Percentiles rank a stretch among this genome's conserved stretches.
These are phyloP conservation scores for Calcarius lapponicus DNA, from an alignment of 2,797 vertebrate species.

Conservation along the genomic window DNA sequence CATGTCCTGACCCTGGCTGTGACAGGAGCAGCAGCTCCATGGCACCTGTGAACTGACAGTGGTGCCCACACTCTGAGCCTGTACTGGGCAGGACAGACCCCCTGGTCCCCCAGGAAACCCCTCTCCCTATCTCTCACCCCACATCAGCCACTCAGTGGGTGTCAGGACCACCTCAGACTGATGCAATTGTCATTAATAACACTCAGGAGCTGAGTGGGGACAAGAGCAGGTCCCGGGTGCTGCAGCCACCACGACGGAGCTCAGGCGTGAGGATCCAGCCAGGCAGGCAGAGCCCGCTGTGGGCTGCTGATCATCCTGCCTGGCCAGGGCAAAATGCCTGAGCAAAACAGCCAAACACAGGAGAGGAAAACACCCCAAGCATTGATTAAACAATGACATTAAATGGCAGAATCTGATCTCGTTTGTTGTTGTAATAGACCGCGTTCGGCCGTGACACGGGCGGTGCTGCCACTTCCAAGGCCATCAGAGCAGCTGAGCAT, in stretches of 20 bases:
- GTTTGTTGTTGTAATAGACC: neutral
- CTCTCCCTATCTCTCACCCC: neutral
- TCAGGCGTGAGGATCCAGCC: neutral
- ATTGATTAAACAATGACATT: conserved; percentile 49
- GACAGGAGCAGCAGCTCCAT: neutral
- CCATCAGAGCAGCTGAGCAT: conserved; percentile 14
- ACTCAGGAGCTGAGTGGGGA: neutral
- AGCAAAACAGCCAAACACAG: neutral
- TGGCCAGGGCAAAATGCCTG: neutral
- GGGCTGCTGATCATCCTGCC: neutral
- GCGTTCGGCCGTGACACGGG: neutral
- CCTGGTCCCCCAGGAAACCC: neutral
- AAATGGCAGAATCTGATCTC: conserved; percentile 30
- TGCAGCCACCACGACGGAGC: fast-evolving
- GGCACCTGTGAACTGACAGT: neutral
- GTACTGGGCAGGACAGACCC: neutral
- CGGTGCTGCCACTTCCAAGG: neutral
- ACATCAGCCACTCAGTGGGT: neutral
- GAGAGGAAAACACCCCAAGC: conserved; percentile 26
- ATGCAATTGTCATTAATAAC: neutral
- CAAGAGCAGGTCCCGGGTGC: neutral
- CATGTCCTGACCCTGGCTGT: fast-evolving
- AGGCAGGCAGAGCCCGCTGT: neutral
- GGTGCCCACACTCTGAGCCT: neutral
- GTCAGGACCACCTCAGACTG: neutral